Percentiles rank a stretch among this genome's conserved stretches.
phyloP scores from a whole-genome alignment of 2,797 vertebrate genomes.

The Mastacembelus armatus region DNA sequence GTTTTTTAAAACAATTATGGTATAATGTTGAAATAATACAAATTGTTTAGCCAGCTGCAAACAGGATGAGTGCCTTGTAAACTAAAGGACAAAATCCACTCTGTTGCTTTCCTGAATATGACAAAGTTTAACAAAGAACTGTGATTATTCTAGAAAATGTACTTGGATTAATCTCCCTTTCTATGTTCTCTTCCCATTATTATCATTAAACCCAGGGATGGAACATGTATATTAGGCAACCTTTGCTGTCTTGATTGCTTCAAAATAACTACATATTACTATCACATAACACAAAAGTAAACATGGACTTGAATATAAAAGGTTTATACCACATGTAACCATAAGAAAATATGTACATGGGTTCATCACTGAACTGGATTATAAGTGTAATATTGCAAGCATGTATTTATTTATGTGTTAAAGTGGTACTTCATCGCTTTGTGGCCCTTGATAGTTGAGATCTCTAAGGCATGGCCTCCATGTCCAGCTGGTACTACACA shows the following conservation, averaged over 20 bases:
- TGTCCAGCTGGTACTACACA: conserved; percentile 47
- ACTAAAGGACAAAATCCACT: conserved; percentile 34
- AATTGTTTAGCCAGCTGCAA: conserved; percentile 10
- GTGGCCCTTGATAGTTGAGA: conserved; percentile 2
- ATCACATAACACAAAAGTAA: no score
- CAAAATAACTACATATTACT: background rate
- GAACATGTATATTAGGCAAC: background rate
- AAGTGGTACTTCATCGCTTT: background rate
- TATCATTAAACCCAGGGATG: background rate
- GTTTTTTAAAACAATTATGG: conserved; percentile 30
- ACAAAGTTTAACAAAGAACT: background rate
- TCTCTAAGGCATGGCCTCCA: conserved; percentile 6
- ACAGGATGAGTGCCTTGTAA: conserved; percentile 28
- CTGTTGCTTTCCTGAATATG: background rate
- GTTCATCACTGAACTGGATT: background rate
- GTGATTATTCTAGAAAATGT: background rate
- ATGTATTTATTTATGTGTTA: background rate
- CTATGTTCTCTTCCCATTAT: background rate
- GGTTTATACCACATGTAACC: background rate
- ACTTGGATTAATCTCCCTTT: background rate
- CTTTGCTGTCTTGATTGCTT: background rate
- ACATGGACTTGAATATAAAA: background rate
- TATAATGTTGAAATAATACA: conserved; percentile 5
- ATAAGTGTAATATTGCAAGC: background rate
- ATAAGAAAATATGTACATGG: background rate